Evolutionary conservation across 1,140 invertebrate genomes (phyloP), one percentile per base, ranked within the genome.

Genomic region (Colletes latitarsis): DNA sequence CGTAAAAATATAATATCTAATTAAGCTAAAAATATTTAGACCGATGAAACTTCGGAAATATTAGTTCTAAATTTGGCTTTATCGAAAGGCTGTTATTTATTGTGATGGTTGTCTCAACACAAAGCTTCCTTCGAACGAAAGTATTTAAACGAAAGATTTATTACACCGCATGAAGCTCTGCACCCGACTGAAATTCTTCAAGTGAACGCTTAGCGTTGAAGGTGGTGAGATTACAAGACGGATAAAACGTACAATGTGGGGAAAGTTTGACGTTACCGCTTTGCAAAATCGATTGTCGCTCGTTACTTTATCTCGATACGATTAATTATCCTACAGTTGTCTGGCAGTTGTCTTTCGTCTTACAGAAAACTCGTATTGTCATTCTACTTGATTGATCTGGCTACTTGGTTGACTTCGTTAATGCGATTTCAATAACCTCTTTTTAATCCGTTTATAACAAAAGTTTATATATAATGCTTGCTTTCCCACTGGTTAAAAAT

Each of bases 281-380:
- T 66, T 75, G 49, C 49, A 68, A 69, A 68, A 77, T 77, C 55
- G 41, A 49, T 77, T 19, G 41, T 30, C 53, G 53, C 55, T 77
- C 43, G 55, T 52, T 39, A 39, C 53, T 58, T 68, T 68, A 60
- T 67, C 53, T 77, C 19, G 9, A 3, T 9, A 39, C 41, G 74
- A 77, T 68, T 77, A 77, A 77, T 77, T 77, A 69, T 60, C 10
- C n/a, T 19, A 15, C 39, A 14, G 5, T 10, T 12, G 10, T 5
- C 15, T 21, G 39, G 10, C 63, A 21, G 8, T 58, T 68, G 52
- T 77, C 19, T 46, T 60, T n/a, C 4, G 6, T 10, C 19, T 6
- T 19, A 15, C 21, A 12, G 74, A 77, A 68, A 77, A 58, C 49
- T 43, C n/a, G 19, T 21, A 53, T 43, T n/a, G n/a, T 68, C 19